phyloP scores from a whole-genome alignment of 2,797 vertebrate genomes.

The Periparus ater region DNA sequence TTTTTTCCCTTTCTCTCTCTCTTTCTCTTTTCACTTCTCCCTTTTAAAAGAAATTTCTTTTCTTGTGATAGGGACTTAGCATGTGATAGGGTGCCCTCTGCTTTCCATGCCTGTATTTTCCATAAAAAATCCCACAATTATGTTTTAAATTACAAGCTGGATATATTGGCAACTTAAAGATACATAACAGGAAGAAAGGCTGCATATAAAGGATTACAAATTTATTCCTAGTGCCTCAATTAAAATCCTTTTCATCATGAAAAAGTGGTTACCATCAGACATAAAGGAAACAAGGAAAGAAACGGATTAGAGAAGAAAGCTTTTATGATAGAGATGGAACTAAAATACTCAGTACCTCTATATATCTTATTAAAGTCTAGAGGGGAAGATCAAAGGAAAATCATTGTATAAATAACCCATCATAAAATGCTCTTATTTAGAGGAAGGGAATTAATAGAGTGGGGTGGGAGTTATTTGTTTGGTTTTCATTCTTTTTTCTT shows the following conservation, averaged over 20 bases:
- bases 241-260: conserved; percentile 75
- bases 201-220: conserved; percentile 68
- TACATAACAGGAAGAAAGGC: conserved; percentile 73
- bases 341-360: conserved; percentile 44
- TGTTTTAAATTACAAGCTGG: conserved; percentile 74
- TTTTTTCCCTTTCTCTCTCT: no score
- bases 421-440: conserved; percentile 30
- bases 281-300: conserved; percentile 7
- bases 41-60: not conserved
- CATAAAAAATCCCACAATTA: conserved; percentile 77
- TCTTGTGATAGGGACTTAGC: conserved; percentile 69
- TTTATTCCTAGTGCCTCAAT: conserved; percentile 79
- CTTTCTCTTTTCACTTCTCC: rapidly evolving
- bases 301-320: conserved; percentile 33
- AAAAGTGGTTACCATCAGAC: conserved; percentile 31
- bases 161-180: conserved; percentile 79
- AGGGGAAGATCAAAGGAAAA: conserved; percentile 62
- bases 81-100: conserved; percentile 80
- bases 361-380: conserved; percentile 19
- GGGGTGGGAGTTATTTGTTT: conserved; percentile 32
- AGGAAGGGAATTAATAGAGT: conserved; percentile 4
- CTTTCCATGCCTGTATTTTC: conserved; percentile 81
- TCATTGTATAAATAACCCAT: conserved; percentile 21
- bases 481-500: conserved; percentile 41
- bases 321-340: conserved; percentile 58